Percentiles rank a stretch among this genome's conserved stretches.
Evolutionary conservation across 2,797 vertebrate genomes (phyloP).

Genomic region (Dendrocincla tyrannina): DNA sequence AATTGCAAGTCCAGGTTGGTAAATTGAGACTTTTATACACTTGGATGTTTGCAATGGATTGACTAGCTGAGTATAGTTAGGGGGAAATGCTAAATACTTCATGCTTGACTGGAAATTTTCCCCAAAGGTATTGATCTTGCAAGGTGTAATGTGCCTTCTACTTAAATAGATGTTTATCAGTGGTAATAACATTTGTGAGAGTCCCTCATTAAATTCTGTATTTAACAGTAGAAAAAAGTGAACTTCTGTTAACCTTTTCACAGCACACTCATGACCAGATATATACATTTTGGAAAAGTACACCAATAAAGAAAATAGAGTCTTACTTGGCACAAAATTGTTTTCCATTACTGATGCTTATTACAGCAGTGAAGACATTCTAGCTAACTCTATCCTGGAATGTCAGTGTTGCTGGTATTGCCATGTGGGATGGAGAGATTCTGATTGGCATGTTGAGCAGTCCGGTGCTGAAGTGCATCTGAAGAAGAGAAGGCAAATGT

Average conservation of each 20-base stretch:
- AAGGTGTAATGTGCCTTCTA: neutral
- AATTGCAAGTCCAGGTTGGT: neutral
- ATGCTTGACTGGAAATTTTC: neutral
- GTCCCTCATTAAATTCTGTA: neutral
- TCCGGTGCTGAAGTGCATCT: neutral
- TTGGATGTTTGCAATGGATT: neutral
- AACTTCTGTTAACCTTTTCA: neutral
- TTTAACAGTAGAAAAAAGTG: neutral
- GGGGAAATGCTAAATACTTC: neutral
- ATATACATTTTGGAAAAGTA: neutral
- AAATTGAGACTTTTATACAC: neutral
- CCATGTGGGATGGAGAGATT: neutral
- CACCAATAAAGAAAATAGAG: neutral
- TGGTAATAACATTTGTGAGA: neutral
- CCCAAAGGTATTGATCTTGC: neutral
- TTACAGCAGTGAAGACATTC: neutral
- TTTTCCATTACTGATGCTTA: neutral
- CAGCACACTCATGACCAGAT: neutral
- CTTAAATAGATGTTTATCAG: neutral
- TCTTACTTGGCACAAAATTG: neutral
- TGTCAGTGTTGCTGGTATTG: neutral
- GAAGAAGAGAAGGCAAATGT: neutral
- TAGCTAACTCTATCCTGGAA: neutral
- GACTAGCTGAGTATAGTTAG: neutral
- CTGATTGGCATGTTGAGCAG: neutral